Evolutionary conservation across 2,797 vertebrate genomes (phyloP).

Genomic region (Netta rufina): DNA sequence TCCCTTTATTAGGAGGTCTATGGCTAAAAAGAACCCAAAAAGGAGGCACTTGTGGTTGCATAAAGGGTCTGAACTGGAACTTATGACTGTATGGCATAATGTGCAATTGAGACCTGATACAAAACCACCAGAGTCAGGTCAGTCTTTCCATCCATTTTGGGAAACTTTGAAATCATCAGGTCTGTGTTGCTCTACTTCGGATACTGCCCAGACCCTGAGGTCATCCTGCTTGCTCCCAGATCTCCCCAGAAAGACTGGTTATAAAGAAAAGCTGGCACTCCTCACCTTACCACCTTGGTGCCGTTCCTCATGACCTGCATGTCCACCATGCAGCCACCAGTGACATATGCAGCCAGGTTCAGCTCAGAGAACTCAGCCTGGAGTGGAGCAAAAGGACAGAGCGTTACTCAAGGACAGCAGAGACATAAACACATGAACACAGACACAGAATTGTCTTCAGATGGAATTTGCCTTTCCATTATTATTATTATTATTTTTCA

Average conservation of each 20-base stretch:
- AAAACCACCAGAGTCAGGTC: neutral
- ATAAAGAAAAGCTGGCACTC: neutral
- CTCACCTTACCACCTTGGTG: slow-evolving; percentile 94
- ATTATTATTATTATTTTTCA: neutral
- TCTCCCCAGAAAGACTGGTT: neutral
- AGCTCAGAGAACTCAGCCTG: slow-evolving; percentile 97
- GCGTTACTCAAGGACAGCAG: neutral
- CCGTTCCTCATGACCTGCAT: slow-evolving; percentile 91
- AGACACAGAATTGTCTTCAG: neutral
- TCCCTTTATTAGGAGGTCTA: neutral
- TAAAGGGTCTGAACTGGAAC: neutral
- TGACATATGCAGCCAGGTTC: slow-evolving; percentile 92
- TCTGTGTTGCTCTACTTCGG: neutral
- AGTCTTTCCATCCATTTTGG: neutral
- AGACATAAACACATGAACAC: neutral
- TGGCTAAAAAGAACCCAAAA: neutral
- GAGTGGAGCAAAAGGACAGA: slow-evolving; percentile 42
- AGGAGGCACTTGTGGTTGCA: neutral
- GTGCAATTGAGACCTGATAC: neutral
- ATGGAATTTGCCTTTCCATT: neutral
- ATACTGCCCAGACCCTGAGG: neutral
- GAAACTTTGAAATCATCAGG: neutral
- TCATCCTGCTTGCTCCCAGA: neutral
- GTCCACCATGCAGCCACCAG: slow-evolving; percentile 92
- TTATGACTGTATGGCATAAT: neutral